Percentiles rank a stretch among this genome's conserved stretches.
phyloP scores from a whole-genome alignment of 1,140 invertebrate genomes.

The Matsumurasca onukii region DNA sequence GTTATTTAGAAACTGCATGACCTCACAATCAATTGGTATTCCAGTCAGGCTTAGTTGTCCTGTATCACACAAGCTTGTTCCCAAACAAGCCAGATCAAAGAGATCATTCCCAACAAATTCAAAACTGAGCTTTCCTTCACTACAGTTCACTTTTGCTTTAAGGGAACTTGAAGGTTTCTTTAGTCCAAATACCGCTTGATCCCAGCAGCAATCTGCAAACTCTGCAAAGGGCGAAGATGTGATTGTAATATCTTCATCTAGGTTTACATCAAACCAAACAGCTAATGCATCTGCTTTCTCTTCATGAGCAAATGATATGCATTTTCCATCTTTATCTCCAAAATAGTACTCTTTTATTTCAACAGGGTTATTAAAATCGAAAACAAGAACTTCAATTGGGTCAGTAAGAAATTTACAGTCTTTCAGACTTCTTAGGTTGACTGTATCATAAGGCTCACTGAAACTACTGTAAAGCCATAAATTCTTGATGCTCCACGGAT shows the following conservation, averaged over 20 bases:
- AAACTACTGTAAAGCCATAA: slow-evolving; percentile 10
- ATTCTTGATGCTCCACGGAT: background rate
- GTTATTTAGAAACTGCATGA: slow-evolving; percentile 53
- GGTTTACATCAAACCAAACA: slow-evolving; percentile 71
- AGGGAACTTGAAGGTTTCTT: slow-evolving; percentile 41
- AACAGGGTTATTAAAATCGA: slow-evolving; percentile 65
- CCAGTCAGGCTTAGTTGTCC: background rate
- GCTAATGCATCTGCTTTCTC: slow-evolving; percentile 64
- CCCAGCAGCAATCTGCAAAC: slow-evolving; percentile 62
- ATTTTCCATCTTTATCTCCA: slow-evolving; percentile 10
- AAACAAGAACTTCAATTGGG: slow-evolving; percentile 54
- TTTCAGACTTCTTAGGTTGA: slow-evolving; percentile 57
- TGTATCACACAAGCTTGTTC: background rate
- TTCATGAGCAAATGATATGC: slow-evolving; percentile 9
- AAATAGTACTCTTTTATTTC: slow-evolving; percentile 46
- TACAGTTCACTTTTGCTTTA: slow-evolving; percentile 41
- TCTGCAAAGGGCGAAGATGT: slow-evolving; percentile 49
- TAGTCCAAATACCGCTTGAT: slow-evolving; percentile 67
- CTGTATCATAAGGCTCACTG: slow-evolving; percentile 65
- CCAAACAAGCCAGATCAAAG: background rate
- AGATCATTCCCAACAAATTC: background rate
- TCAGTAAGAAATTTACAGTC: slow-evolving; percentile 55
- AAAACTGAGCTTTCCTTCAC: slow-evolving; percentile 35
- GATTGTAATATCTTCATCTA: slow-evolving; percentile 64
- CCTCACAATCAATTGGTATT: slow-evolving; percentile 10